These are phyloP conservation scores for Cephus rjabovi DNA, from an alignment of 2,888 invertebrate species.

Conservation along the genomic window DNA sequence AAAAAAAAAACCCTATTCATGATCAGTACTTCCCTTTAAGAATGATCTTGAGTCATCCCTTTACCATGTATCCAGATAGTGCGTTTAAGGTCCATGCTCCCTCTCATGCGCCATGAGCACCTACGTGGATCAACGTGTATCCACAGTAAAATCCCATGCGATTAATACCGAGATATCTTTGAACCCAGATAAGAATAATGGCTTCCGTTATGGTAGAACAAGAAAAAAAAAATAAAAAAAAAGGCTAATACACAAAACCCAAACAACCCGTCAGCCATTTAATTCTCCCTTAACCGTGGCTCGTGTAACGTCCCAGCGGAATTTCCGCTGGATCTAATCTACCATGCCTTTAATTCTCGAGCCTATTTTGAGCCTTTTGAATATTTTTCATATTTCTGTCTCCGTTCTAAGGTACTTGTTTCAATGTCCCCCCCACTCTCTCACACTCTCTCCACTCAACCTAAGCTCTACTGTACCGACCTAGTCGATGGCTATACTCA, in stretches of 20 bases:
- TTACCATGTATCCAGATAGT: too few species aligned
- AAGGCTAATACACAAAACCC: background rate
- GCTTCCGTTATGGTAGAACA: background rate
- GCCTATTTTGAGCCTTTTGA: background rate
- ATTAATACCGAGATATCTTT: background rate
- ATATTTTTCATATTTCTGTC: background rate
- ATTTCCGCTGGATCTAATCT: background rate
- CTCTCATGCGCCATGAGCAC: too few species aligned
- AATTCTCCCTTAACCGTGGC: background rate
- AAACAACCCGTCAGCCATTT: background rate
- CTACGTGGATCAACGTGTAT: background rate
- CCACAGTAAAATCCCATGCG: background rate
- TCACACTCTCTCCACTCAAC: background rate
- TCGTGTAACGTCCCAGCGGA: background rate
- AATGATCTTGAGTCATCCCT: too few species aligned
- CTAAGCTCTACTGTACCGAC: background rate
- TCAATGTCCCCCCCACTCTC: too few species aligned
- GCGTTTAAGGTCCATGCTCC: too few species aligned
- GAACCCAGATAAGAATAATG: background rate
- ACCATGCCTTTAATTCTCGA: background rate
- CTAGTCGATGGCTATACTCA: background rate
- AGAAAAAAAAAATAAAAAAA: too few species aligned
- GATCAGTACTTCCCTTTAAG: too few species aligned
- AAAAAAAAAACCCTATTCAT: too few species aligned
- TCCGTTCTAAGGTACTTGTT: background rate